These are phyloP conservation scores for Latheticus oryzae DNA, from an alignment of 2,888 invertebrate genomes.

Conservation along the genomic window DNA sequence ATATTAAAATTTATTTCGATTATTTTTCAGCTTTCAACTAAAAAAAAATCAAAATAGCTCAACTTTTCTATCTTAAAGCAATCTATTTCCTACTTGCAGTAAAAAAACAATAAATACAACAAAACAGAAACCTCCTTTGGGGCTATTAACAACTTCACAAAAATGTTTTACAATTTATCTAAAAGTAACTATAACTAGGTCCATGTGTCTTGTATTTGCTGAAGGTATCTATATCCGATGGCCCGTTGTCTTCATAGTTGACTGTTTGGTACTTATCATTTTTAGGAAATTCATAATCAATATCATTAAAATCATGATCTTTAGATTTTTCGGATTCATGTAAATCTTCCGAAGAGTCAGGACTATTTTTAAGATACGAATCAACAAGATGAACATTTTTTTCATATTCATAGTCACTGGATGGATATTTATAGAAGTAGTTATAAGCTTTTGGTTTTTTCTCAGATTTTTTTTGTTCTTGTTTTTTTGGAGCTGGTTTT, in stretches of 20 bases:
- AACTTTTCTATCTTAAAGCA: not conserved
- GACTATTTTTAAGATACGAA: not conserved
- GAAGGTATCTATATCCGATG: not conserved
- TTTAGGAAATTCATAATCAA: slow-evolving; percentile 11
- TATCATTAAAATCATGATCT: slow-evolving; percentile 6
- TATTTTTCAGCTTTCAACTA: too few relatives aligned
- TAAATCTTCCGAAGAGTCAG: slow-evolving; percentile 1
- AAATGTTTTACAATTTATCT: not conserved
- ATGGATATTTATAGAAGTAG: slow-evolving; percentile 7
- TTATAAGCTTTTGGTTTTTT: slow-evolving; percentile 1
- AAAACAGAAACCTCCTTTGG: slow-evolving; percentile 7
- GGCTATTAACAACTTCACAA: not conserved
- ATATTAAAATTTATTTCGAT: too few relatives aligned
- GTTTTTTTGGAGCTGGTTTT: not conserved
- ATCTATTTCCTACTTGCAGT: slow-evolving; percentile 12
- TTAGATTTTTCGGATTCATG: slow-evolving; percentile 2
- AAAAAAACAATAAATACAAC: slow-evolving; percentile 30
- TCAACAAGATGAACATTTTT: slow-evolving; percentile 8
- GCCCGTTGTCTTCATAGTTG: slow-evolving; percentile 3
- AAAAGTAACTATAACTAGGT: slow-evolving; percentile 10
- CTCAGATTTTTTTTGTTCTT: slow-evolving; percentile 1
- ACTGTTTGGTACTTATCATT: not conserved
- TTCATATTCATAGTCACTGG: slow-evolving; percentile 3
- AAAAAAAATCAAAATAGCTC: slow-evolving; percentile 3
- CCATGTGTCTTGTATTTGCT: slow-evolving; percentile 18